Evolutionary conservation across 2,888 invertebrate genomes (phyloP).

Genomic region (Petrolisthes manimaculis): DNA sequence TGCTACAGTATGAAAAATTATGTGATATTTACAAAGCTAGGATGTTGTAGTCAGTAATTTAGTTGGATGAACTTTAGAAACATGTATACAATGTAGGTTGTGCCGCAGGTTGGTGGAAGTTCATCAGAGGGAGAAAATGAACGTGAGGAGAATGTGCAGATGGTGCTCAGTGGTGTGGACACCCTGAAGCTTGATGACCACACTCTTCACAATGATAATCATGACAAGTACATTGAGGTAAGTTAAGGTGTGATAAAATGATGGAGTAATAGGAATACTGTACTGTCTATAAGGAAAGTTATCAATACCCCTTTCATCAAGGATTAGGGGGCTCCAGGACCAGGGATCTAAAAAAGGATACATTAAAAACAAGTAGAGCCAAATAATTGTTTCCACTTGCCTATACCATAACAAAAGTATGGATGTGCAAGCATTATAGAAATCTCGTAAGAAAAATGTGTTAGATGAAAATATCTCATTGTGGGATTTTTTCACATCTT

Average conservation of each 20-base stretch:
- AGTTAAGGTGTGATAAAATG: background rate
- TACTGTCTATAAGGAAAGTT: background rate
- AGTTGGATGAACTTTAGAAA: background rate
- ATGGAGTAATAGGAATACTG: background rate
- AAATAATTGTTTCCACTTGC: no score
- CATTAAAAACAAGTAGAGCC: background rate
- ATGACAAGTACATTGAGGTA: conserved; percentile 62
- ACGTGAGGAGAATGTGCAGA: conserved; percentile 56
- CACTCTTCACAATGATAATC: conserved; percentile 42
- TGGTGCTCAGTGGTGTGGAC: conserved; percentile 63
- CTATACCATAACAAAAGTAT: no score
- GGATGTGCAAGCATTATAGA: no score
- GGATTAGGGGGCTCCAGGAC: background rate
- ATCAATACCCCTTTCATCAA: background rate
- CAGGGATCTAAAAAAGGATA: background rate
- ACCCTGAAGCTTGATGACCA: conserved; percentile 62
- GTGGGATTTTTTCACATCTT: no score
- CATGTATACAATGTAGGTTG: background rate
- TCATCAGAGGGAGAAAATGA: conserved; percentile 54
- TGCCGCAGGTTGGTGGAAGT: conserved; percentile 27
- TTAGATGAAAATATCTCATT: no score
- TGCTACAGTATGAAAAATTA: no score
- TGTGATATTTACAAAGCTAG: no score
- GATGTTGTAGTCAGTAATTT: background rate
- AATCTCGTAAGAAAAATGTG: no score